phyloP scores from a whole-genome alignment of 2,888 invertebrate genomes.

The Iphiclides podalirius region DNA sequence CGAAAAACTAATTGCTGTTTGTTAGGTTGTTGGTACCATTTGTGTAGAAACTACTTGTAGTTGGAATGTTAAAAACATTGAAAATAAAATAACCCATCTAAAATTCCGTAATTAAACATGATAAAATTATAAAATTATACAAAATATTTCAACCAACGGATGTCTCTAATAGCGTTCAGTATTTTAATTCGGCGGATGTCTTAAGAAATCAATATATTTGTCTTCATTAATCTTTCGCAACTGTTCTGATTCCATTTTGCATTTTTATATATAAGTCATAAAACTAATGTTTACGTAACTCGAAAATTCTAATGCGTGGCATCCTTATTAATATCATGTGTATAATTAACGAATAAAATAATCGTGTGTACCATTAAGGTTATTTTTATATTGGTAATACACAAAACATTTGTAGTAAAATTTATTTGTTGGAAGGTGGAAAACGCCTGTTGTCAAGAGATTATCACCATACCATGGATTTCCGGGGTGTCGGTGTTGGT shows the following conservation, averaged over 20 bases:
- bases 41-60: too few relatives aligned
- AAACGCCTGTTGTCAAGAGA: too few relatives aligned
- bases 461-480: too few relatives aligned
- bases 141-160: conserved; percentile 14
- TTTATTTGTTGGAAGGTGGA: too few relatives aligned
- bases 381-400: too few relatives aligned
- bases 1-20: too few relatives aligned
- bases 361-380: too few relatives aligned
- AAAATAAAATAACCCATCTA: background rate
- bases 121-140: conserved; percentile 12
- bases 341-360: too few relatives aligned
- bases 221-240: conserved; percentile 15
- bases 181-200: conserved; percentile 9
- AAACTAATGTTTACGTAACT: background rate
- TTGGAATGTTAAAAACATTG: background rate
- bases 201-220: conserved; percentile 2
- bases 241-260: conserved; percentile 8
- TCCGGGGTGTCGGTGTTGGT: too few relatives aligned
- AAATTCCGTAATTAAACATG: conserved; percentile 5
- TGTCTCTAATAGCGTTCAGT: conserved; percentile 18
- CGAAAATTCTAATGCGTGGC: background rate
- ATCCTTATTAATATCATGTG: background rate
- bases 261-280: background rate
- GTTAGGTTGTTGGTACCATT: too few relatives aligned
- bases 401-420: too few relatives aligned